Evolutionary conservation across 2,888 invertebrate genomes (phyloP).

Genomic region (Rhamphomyia laevipes): DNA sequence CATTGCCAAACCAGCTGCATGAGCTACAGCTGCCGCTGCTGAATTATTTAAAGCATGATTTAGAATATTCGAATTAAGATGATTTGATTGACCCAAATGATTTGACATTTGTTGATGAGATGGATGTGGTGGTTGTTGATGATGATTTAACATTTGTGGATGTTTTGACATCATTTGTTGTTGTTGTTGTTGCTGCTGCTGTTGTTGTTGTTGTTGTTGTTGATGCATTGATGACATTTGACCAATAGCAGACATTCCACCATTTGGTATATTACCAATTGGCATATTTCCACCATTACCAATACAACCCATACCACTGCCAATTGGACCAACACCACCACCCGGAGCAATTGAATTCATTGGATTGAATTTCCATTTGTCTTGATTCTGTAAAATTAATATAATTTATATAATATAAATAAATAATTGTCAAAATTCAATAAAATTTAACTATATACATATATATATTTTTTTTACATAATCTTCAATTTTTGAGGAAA

Average conservation of each 20-base stretch:
- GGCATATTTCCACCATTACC: conserved; percentile 37
- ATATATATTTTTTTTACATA: too few species aligned
- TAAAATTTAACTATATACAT: too few species aligned
- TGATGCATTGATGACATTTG: conserved; percentile 39
- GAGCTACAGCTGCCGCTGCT: conserved; percentile 25
- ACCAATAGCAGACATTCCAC: conserved; percentile 29
- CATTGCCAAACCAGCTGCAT: conserved; percentile 30
- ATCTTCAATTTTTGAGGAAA: too few species aligned
- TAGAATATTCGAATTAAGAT: conserved; percentile 32
- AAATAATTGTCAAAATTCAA: neutral
- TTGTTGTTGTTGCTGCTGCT: conserved; percentile 32
- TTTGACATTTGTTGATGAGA: conserved; percentile 40
- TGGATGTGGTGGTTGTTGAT: conserved; percentile 37
- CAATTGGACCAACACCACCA: conserved; percentile 38
- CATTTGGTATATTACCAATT: conserved; percentile 36
- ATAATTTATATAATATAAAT: conserved; percentile 3
- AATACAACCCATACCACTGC: conserved; percentile 36
- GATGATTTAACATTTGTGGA: conserved; percentile 39
- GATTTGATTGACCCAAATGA: conserved; percentile 22
- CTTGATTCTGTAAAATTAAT: conserved; percentile 56
- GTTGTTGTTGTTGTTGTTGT: conserved; percentile 41
- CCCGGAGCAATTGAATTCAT: conserved; percentile 43
- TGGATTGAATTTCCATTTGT: conserved; percentile 74
- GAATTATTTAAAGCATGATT: conserved; percentile 35
- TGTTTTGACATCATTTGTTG: conserved; percentile 11